phyloP scores from a whole-genome alignment of 2,888 invertebrate genomes.

The Platypus cylindrus region DNA sequence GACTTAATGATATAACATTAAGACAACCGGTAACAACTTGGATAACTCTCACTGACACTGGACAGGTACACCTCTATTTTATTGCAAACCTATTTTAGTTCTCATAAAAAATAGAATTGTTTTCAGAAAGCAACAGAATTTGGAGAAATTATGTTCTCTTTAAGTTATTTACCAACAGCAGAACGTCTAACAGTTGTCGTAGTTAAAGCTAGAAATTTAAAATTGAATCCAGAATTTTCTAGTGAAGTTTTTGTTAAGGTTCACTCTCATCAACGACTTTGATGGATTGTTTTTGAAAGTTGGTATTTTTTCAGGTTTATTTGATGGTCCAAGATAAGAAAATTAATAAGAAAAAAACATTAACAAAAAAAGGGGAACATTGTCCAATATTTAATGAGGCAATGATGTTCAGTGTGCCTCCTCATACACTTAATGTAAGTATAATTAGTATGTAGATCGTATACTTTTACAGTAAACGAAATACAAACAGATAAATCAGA shows the following conservation, averaged over 20 bases:
- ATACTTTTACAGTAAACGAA: background rate
- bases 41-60: slow-evolving; percentile 62
- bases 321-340: slow-evolving; percentile 69
- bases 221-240: slow-evolving; percentile 40
- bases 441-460: background rate
- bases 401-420: slow-evolving; percentile 71
- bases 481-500: background rate
- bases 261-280: slow-evolving; percentile 11
- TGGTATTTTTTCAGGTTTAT: slow-evolving; percentile 45
- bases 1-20: slow-evolving; percentile 49
- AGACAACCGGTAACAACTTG: slow-evolving; percentile 62
- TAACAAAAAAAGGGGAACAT: slow-evolving; percentile 58
- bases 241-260: slow-evolving; percentile 71
- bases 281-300: background rate
- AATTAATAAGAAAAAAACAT: slow-evolving; percentile 69
- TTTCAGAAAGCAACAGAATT: slow-evolving; percentile 49
- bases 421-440: slow-evolving; percentile 52
- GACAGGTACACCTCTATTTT: slow-evolving; percentile 38
- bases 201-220: slow-evolving; percentile 63
- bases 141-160: slow-evolving; percentile 70
- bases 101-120: too few relatives aligned
- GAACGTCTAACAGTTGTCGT: slow-evolving; percentile 65
- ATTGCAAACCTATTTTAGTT: slow-evolving; percentile 2
- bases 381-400: slow-evolving; percentile 75
- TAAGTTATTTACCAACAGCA: slow-evolving; percentile 71